Evolutionary conservation across 2,113 vertebrate genomes (phyloP).

Genomic region (Arizona elegans): DNA sequence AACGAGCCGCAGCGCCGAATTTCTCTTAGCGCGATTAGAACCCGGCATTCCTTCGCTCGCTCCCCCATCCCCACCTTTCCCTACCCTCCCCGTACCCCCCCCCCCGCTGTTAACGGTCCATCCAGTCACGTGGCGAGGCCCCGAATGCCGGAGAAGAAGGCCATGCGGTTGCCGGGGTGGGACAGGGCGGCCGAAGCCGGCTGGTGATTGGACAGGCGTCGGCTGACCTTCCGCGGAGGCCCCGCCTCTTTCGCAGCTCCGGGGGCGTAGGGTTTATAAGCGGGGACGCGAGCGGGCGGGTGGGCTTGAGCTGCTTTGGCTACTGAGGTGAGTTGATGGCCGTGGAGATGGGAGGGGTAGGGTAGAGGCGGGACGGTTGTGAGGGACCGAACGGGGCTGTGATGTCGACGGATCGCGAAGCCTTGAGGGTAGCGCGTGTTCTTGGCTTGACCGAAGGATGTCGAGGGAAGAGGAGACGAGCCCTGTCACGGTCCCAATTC

Average conservation of each 20-base stretch:
- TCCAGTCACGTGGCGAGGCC: neutral
- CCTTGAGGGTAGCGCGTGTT: neutral
- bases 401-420: neutral
- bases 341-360: neutral
- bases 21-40: neutral
- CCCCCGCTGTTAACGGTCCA: neutral
- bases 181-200: conserved; percentile 18
- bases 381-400: neutral
- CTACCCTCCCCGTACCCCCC: too few relatives aligned
- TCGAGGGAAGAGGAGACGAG: too few relatives aligned
- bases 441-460: too few relatives aligned
- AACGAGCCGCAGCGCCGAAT: neutral
- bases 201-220: conserved; percentile 24
- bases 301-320: conserved; percentile 43
- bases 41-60: neutral
- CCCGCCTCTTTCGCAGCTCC: neutral
- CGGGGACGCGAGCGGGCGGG: neutral
- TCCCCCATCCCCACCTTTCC: too few relatives aligned
- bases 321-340: conserved; percentile 25
- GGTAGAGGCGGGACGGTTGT: too few relatives aligned
- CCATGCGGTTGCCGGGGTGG: neutral
- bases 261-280: conserved; percentile 41
- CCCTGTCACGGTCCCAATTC: neutral
- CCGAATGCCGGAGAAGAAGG: neutral
- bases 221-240: conserved; percentile 26